Evolutionary conservation across 2,888 invertebrate species (phyloP), one percentile per base, ranked within the genome.

Genomic region (Melieria crassipennis): DNA sequence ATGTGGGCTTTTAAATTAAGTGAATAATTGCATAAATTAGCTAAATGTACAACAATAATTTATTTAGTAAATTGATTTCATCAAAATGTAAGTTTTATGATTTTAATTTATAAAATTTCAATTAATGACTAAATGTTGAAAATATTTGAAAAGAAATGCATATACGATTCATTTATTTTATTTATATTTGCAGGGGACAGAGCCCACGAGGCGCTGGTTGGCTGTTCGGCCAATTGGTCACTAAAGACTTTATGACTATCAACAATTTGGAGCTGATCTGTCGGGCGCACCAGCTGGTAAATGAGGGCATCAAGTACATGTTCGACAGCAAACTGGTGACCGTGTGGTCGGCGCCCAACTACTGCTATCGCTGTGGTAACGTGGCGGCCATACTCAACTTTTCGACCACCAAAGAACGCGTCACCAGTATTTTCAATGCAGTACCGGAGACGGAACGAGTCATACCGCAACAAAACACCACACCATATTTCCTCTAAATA

Each of bases 261-360:
- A 99, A 99, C 88, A 92, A 93, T 81, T 90, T 99, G 79, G 92
- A 93, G 82, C 89, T 99, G 79, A 98, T 99, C 82, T 99, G 99
- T 87, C 90, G 99, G 81, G 99, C 99, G 57, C 99, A 99, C 90
- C 99, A 99, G 87, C 90, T 99, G 83, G 99, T 99, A 45, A 96
- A 99, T 88, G 99, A 99, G 92, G 98, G 98, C 93, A 89, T 93
- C 88, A 98, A 97, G 89, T 99, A 97, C 86, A 97, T 99, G 96
- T 99, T 99, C 87, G 94, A 98, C 83, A 94, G 97, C 80, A 94
- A 95, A 85, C 88, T 99, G 79, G 98, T 99, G 50, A 99, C 99
- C 0, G 97, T 99, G 3, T 99, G 99, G 97, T 98, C 99, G 13
- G 99, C 99, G 5, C 99, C 99, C 5, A 99, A 99, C 88, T 99